Evolutionary conservation across 2,797 vertebrate species (phyloP), one percentile per base, ranked within the genome.

Genomic region (Uromys caudimaculatus): DNA sequence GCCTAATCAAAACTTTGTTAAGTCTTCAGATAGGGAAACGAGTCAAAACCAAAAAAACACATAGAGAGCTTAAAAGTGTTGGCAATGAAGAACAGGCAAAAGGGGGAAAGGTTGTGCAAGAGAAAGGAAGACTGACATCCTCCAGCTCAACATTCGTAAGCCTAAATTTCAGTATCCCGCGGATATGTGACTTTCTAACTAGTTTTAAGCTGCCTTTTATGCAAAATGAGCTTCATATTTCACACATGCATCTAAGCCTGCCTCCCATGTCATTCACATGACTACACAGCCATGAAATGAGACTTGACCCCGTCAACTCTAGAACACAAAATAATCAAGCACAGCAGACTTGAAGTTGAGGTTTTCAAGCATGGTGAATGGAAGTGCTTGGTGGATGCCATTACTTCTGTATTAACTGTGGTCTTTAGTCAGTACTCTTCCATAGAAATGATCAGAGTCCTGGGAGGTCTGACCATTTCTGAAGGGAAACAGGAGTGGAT

Each of bases 1-100:
- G 35, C 41, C 81, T 95, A 58, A 89, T 95, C 38, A 87, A 35
- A 91, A 87, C 3, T 79, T 84, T 29, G 52, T 79, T 58, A 93
- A 92, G 35, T 54, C 27, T 89, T 95, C 27, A 10, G 24, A 87
- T 14, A 7, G 19, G 38, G 10, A n/a, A 13, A 38, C 35, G 35
- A 71, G 17, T 38, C 9, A 38, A 69, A 23, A 41, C 24, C 29
- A 16, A 17, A 29, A 52, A 38, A 64, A 54, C 35, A 35, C 10
- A 38, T 6, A 67, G 35, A 73, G n/a, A 79, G 2, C 14, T 54
- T 27, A 62, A 76, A 35, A 83, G 11, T 71, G 54, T 14, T 58
- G 67, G 0, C 67, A 27, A n/a, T 77, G 7, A 23, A 81, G 17
- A 69, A 19, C 14, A 91, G 13, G 73, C 11, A 60, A 10, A 17